These are phyloP conservation scores for Lasioglossum pauxillum DNA, from an alignment of 2,888 invertebrate genomes.

Conservation along the genomic window DNA sequence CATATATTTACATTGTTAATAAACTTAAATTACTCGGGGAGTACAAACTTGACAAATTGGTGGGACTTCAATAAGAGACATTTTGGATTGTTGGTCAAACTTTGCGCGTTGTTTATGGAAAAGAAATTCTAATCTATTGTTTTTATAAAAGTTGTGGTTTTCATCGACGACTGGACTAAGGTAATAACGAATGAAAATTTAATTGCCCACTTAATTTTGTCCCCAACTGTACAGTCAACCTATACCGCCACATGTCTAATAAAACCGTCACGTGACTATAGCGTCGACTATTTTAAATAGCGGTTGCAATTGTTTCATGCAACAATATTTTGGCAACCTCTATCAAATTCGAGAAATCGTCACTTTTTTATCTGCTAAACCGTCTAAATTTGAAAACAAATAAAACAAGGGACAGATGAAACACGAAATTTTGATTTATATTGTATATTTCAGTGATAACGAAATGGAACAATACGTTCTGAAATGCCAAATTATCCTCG, in stretches of 20 bases:
- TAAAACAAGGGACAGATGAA: background rate
- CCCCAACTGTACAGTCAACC: background rate
- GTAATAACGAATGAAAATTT: background rate
- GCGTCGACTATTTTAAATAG: conserved; percentile 57
- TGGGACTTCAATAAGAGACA: background rate
- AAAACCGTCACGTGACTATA: conserved; percentile 46
- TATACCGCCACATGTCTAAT: conserved; percentile 15
- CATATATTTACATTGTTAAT: background rate
- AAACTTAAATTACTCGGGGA: background rate
- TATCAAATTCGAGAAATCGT: background rate
- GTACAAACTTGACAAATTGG: background rate
- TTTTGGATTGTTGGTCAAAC: background rate
- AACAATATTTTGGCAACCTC: conserved; percentile 23
- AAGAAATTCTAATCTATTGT: background rate
- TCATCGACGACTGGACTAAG: background rate
- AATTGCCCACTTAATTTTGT: background rate
- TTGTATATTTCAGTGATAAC: conserved; percentile 19
- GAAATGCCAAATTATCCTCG: conserved; percentile 29
- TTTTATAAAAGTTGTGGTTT: background rate
- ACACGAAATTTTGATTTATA: conserved; percentile 18
- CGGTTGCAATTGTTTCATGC: background rate
- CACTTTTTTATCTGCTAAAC: background rate
- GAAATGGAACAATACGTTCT: background rate
- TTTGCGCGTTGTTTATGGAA: background rate
- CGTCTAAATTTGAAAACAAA: background rate